Evolutionary conservation across 2,113 vertebrate genomes (phyloP), one percentile per base, ranked within the genome.

Genomic region (Zapus hudsonius): DNA sequence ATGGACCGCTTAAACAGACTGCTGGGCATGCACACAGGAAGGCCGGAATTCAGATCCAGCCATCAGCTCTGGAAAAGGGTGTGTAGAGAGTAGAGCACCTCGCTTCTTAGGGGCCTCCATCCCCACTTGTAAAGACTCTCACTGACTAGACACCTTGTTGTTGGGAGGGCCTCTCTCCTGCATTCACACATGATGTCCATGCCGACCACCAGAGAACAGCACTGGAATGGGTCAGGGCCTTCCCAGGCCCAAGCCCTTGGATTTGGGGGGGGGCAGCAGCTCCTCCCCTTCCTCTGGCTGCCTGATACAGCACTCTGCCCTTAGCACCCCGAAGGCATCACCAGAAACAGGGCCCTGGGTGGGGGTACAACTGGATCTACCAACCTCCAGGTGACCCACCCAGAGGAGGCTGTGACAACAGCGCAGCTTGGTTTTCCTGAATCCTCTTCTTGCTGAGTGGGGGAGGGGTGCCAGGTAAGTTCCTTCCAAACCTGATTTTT

Each of bases 241-340:
- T 4, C 13, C 11, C 15, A 12, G 38, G 10, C 64, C n/a, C n/a
- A 55, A 4, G 9, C 1, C 27, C 25, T 13, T 44, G 9, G n/a
- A n/a, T n/a, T 5, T 27, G 61, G 25, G 27, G 61, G 25, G 25
- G 25, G 23, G 25, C 25, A 29, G 20, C 23, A 52, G 61, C 61
- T 27, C 61, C 61, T 63, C 61, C 52, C 5, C 55, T 13, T 44
- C 23, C 29, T 42, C 59, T 2, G 31, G 44, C 69, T 42, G 52
- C 82, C 69, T 52, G 55, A 7, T 6, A n/a, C 33, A 31, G 12
- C 4, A 20, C 19, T 40, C 38, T 25, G 25, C 73, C 63, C 27
- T 15, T 27, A n/a, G 25, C n/a, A 66, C 64, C 2, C 0, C 3
- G 9, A 27, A 1, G 38, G 5, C 76, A 38, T 0, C 0, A n/a